Percentiles rank a stretch among this genome's conserved stretches.
Conservation (phyloP, 2,888 invertebrate species). For the Flexamia atlantica region DNA sequence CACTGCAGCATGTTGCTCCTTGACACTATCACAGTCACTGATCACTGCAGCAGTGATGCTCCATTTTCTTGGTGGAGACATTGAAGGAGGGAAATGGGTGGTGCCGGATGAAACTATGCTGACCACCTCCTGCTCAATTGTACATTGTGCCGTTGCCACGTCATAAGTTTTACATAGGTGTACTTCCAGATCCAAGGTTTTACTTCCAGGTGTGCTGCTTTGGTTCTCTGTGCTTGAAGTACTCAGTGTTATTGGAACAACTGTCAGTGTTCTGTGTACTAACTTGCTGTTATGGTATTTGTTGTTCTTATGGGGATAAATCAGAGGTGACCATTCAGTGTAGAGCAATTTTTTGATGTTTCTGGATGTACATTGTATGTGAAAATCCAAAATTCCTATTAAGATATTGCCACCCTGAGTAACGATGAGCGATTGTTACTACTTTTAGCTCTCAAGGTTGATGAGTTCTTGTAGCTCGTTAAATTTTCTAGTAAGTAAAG, state of each 20-base stretch:
- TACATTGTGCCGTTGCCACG: background rate
- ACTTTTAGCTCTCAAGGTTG: background rate
- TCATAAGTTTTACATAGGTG: too few species aligned
- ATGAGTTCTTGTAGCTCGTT: background rate
- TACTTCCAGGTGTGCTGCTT: background rate
- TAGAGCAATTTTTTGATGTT: background rate
- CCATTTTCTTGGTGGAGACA: background rate
- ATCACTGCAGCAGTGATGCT: background rate
- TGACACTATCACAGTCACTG: background rate
- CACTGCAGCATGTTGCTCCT: too few species aligned
- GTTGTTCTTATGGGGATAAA: background rate
- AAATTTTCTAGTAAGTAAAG: background rate
- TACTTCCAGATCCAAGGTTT: background rate
- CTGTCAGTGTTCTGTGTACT: background rate
- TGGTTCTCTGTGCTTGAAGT: background rate
- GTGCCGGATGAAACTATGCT: background rate
- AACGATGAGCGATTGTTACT: background rate
- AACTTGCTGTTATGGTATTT: background rate
- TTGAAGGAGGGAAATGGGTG: background rate
- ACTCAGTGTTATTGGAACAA: background rate
- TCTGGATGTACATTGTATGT: background rate
- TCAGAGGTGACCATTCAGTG: background rate
- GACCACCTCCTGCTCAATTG: background rate
- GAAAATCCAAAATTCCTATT: background rate
- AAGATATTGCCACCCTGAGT: background rate